Evolutionary conservation across 1,140 invertebrate genomes (phyloP).

Genomic region (Neotoxoptera formosana): DNA sequence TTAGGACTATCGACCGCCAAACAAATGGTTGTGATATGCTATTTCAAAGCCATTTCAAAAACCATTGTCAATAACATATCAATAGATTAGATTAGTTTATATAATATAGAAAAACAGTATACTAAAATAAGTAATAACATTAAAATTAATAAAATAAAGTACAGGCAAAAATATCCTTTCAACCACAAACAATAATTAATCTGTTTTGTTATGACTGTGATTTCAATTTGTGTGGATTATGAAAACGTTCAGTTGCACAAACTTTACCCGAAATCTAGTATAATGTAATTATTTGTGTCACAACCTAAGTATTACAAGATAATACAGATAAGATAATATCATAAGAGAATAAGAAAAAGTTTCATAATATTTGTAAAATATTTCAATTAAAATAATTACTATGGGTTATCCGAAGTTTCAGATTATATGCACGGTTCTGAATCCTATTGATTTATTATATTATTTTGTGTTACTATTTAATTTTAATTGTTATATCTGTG

Average conservation of each 20-base stretch:
- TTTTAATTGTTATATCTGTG: neutral
- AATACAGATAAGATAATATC: too few relatives aligned
- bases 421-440: neutral
- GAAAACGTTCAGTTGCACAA: neutral
- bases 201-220: neutral
- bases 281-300: neutral
- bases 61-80: neutral
- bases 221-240: neutral
- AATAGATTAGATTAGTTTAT: neutral
- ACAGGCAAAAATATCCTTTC: neutral
- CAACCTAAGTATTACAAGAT: neutral
- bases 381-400: neutral
- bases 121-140: too few relatives aligned
- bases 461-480: neutral
- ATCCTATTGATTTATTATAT: neutral
- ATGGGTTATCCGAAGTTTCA: neutral
- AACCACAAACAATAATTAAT: neutral
- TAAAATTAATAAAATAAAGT: slow-evolving; percentile 12
- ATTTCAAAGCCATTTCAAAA: neutral
- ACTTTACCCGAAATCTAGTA: neutral
- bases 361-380: neutral
- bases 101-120: neutral
- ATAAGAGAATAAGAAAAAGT: too few relatives aligned
- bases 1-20: neutral
- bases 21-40: neutral